phyloP scores from a whole-genome alignment of 2,113 vertebrate genomes.

The Cromileptes altivelis region DNA sequence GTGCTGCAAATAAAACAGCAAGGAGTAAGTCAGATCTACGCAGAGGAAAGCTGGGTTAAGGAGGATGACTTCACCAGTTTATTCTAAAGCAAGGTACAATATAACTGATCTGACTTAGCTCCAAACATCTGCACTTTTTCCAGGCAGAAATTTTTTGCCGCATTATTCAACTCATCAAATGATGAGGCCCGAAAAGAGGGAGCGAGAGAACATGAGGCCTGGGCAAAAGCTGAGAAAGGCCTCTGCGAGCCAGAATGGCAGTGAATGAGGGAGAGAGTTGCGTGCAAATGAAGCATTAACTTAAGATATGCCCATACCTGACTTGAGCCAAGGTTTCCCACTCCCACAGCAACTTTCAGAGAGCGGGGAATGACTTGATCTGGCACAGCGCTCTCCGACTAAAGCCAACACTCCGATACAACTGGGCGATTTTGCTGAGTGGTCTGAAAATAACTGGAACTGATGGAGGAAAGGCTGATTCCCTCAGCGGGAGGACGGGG shows the following conservation, averaged over 20 bases:
- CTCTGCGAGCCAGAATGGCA: slow-evolving; percentile 73
- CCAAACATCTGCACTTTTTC: slow-evolving; percentile 81
- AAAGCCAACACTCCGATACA: slow-evolving; percentile 49
- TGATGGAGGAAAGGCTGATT: slow-evolving; percentile 31
- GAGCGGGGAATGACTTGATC: slow-evolving; percentile 64
- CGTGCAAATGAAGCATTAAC: slow-evolving; percentile 82
- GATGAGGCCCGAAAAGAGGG: slow-evolving; percentile 67
- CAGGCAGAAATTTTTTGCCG: slow-evolving; percentile 73
- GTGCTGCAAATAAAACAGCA: slow-evolving; percentile 41
- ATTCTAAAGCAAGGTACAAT: slow-evolving; percentile 60
- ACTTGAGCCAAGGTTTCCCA: slow-evolving; percentile 67
- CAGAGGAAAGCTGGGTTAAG: slow-evolving; percentile 28
- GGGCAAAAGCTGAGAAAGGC: slow-evolving; percentile 60
- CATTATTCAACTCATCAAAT: slow-evolving; percentile 74
- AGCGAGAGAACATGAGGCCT: slow-evolving; percentile 51
- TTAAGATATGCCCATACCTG: slow-evolving; percentile 74
- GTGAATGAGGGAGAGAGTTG: slow-evolving; percentile 67
- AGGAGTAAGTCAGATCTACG: slow-evolving; percentile 42
- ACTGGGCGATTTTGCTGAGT: slow-evolving; percentile 56
- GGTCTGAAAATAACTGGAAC: slow-evolving; percentile 43
- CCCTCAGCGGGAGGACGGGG: slow-evolving; percentile 26
- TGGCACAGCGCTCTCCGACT: slow-evolving; percentile 41
- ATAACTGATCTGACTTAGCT: slow-evolving; percentile 68
- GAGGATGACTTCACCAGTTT: slow-evolving; percentile 53
- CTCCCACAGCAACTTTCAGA: slow-evolving; percentile 68